Evolutionary conservation across 1,140 invertebrate genomes (phyloP), one percentile per base, ranked within the genome.

Genomic region (Drosophila carrolli): DNA sequence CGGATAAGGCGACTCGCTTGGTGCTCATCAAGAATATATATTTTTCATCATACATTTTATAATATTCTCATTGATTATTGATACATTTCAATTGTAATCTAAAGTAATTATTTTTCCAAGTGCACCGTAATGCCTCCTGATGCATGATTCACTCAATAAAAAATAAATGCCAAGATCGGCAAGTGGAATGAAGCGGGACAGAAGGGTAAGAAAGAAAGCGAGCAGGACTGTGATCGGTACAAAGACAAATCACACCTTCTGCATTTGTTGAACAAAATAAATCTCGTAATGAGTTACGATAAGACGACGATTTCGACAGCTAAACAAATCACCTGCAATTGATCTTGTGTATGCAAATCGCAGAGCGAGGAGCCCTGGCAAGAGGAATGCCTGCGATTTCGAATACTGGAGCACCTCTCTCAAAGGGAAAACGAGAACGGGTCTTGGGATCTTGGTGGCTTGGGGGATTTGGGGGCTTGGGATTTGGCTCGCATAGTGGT

Each of bases 271-370:
- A 91, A 91, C 90, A 91, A 91, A 91, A 91, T 91, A 91, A 91
- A 91, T 91, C 90, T 91, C 90, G 90, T 91, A 91, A 91, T 91
- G 90, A 91, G 90, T 91, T 91, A 91, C 90, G 90, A 91, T 91
- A 91, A 91, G 90, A 91, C 90, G 88, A 91, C 90, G 84, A 91
- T 91, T 91, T 91, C 90, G 90, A 91, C 90, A 91, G 90, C 90
- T 89, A 91, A 91, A 91, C 90, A 91, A 91, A 91, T 91, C 90
- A 91, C 90, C 90, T 90, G 90, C 90, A 91, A 91, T 91, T 91
- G 90, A 91, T 91, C 90, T 91, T 91, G 58, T 62, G 75, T 88
- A 88, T 81, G 84, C 84, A 88, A 88, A 88, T 88, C 83, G 78
- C 73, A 59, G 66, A n/a, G 67, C 68, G 44, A 32, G 27, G 51